Percentiles rank a stretch among this genome's conserved stretches.
phyloP scores from a whole-genome alignment of 2,888 invertebrate species.

The Drosophila peninsularis region DNA sequence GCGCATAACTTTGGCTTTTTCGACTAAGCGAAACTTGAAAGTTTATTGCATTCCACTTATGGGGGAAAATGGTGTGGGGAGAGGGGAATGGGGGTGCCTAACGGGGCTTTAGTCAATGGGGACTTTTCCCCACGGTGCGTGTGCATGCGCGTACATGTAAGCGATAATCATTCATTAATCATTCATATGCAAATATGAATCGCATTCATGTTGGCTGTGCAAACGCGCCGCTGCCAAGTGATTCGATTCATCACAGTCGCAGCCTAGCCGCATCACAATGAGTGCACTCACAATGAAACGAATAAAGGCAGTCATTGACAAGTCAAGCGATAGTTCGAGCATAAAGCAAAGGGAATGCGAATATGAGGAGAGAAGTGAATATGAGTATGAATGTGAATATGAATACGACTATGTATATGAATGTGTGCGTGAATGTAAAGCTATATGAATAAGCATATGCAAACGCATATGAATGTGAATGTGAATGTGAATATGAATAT shows the following conservation, averaged over 20 bases:
- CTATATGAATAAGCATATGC: neutral
- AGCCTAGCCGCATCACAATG: neutral
- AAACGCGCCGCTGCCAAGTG: constrained; percentile 25
- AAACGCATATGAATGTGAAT: neutral
- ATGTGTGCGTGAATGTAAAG: neutral
- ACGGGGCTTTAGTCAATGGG: constrained; percentile 11
- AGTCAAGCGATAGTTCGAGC: neutral
- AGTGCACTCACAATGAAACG: constrained; percentile 8
- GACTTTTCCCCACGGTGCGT: constrained; percentile 1
- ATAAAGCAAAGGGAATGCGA: neutral
- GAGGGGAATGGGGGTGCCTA: neutral
- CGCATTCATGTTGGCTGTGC: constrained; percentile 37
- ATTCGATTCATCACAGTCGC: constrained; percentile 16
- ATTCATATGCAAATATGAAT: constrained; percentile 59
- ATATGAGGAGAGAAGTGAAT: neutral
- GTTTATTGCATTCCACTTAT: constrained; percentile 72
- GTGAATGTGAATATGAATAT: neutral
- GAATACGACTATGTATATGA: neutral
- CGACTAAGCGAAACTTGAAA: constrained; percentile 45
- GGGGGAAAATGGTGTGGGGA: neutral
- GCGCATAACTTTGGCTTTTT: constrained; percentile 43
- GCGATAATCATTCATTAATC: constrained; percentile 67
- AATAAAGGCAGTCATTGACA: constrained; percentile 5
- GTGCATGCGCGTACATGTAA: constrained; percentile 32
- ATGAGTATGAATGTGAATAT: neutral